A percentile compares a stretch with the other conserved stretches of the same genome.
phyloP scores from a whole-genome alignment of 2,797 vertebrate species.

The Rhynchonycteris naso region DNA sequence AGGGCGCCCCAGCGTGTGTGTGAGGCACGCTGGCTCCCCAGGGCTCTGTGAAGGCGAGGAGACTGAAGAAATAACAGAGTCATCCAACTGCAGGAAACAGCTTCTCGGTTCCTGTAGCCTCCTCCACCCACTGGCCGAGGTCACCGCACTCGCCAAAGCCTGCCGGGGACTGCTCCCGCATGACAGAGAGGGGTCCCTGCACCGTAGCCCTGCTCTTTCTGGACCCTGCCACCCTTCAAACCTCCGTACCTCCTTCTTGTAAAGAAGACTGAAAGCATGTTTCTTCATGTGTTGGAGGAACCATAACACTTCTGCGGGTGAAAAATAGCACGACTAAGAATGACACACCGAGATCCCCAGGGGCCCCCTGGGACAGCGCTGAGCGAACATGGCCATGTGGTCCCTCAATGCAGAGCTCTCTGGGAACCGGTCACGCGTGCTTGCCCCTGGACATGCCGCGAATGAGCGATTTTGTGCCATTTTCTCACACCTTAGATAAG shows the following conservation, averaged over 20 bases:
- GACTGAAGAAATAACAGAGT: rapidly evolving
- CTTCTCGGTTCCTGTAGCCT: not conserved
- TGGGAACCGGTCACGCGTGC: rapidly evolving
- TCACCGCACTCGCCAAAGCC: rapidly evolving
- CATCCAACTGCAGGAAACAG: rapidly evolving
- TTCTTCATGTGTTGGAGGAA: too few relatives aligned
- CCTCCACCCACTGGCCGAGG: rapidly evolving
- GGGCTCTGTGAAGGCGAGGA: not conserved
- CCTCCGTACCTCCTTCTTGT: rapidly evolving
- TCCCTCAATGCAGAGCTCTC: rapidly evolving
- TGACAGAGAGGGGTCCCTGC: not conserved
- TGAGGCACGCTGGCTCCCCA: too few relatives aligned
- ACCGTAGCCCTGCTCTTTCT: rapidly evolving
- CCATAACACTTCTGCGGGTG: not conserved
- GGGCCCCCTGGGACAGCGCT: rapidly evolving
- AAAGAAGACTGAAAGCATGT: not conserved
- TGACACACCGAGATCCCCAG: rapidly evolving
- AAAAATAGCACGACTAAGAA: not conserved
- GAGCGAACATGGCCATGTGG: rapidly evolving
- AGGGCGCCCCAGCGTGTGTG: not conserved
- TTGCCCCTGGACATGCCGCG: rapidly evolving
- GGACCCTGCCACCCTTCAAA: rapidly evolving
- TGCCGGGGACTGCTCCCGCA: rapidly evolving
- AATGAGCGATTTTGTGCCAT: not conserved
- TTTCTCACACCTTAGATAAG: not conserved